Base-by-base conservation (phyloP, 2,113 vertebrate genomes). In the Passer montanus region DNA sequence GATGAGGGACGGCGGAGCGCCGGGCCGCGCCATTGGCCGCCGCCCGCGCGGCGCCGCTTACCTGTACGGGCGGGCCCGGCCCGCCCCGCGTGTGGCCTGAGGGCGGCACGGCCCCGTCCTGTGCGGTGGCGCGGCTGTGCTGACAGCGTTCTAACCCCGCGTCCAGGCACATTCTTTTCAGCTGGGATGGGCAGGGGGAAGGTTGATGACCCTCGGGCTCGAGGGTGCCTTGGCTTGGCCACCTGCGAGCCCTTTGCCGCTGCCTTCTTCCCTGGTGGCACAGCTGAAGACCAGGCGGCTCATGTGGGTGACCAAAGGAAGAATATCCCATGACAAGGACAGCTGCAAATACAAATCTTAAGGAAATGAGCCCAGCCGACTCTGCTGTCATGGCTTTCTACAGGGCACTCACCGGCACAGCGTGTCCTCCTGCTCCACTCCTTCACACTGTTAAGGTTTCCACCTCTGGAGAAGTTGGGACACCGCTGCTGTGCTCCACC, bases 61-160 rank as follows among this genome's bases (percentile, higher is more conserved):
- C 95, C 95, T 92, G 95, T n/a, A 59, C 63, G 81, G 58, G 67
- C 27, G 74, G 85, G 66, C 66, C 53, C 8, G 22, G 7, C 2
- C 2, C 1, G 5, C 31, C 35, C 15, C 35, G 37, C 21, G 11
- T 15, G 41, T 5, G 68, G 70, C 43, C 49, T 15, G 69, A 52
- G 43, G 26, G 31, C 30, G 20, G 27, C 30, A 0, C 26, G 0
- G 13, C 14, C 21, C 13, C 0, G 0, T 4, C 6, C 6, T 2
- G 58, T 1, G 9, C 7, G 0, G 4, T 5, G 31, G 5, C 13
- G 0, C 2, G 1, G 0, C 15, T 2, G 0, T 0, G 3, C 28
- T 7, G 24, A 0, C 27, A 7, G 72, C 12, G 12, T 1, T 4
- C 26, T 2, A 2, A 6, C 7, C 11, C 44, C 9, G 33, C 4